Evolutionary conservation across 2,113 vertebrate genomes (phyloP).

Genomic region (Gambusia affinis): DNA sequence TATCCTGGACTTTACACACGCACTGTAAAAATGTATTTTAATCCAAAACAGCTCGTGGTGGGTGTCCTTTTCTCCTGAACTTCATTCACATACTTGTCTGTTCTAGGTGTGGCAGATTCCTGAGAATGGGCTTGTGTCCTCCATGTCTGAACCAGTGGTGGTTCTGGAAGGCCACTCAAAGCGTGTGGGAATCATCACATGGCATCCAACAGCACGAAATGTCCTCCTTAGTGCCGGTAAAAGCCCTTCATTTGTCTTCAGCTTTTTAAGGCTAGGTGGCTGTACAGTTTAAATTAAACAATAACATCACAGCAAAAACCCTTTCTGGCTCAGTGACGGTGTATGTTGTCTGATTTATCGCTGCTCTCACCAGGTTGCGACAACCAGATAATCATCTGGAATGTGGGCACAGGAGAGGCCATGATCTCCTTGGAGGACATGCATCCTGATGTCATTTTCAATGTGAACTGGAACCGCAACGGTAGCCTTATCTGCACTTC

Average conservation of each 20-base stretch:
- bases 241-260: background rate
- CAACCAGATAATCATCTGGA: conserved; percentile 93
- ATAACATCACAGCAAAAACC: background rate
- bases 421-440: conserved; percentile 92
- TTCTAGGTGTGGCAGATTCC: conserved; percentile 96
- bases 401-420: conserved; percentile 92
- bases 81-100: conserved; percentile 8
- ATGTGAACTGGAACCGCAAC: conserved; percentile 91
- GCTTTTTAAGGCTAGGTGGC: background rate
- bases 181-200: conserved; percentile 93
- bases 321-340: background rate
- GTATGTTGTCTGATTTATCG: background rate
- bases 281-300: background rate
- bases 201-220: conserved; percentile 95
- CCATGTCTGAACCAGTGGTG: conserved; percentile 90
- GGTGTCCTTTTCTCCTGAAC: background rate
- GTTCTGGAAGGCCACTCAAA: conserved; percentile 95
- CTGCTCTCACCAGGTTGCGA: conserved; percentile 84
- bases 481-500: conserved; percentile 95
- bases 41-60: background rate
- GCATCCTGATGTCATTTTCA: conserved; percentile 95
- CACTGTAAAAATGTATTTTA: too few relatives aligned
- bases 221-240: conserved; percentile 95
- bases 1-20: background rate
- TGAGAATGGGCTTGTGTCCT: conserved; percentile 90